Percentiles rank a stretch among this genome's conserved stretches.
Conservation (phyloP, 2,797 vertebrate genomes). For the Perodicticus potto region DNA sequence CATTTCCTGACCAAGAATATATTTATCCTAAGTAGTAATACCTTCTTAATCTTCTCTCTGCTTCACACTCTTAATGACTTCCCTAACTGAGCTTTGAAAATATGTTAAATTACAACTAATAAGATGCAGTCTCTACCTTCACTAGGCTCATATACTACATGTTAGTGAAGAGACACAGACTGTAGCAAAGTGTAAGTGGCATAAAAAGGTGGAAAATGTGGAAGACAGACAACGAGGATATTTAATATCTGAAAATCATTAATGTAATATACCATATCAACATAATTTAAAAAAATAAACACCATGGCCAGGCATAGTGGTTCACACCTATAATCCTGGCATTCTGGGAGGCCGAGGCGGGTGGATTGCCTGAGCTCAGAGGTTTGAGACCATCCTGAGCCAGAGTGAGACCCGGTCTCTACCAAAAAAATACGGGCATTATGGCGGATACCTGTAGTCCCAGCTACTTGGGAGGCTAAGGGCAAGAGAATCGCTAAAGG, state of each 20-base stretch:
- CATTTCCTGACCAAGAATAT: neutral
- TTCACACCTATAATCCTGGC: too few relatives aligned
- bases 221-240: neutral
- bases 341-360: too few relatives aligned
- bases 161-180: neutral
- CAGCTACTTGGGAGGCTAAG: too few relatives aligned
- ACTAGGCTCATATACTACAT: neutral
- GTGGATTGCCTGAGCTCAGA: too few relatives aligned
- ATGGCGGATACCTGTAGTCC: too few relatives aligned
- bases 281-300: neutral
- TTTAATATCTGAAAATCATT: constrained; percentile 46
- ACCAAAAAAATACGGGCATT: too few relatives aligned
- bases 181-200: constrained; percentile 32
- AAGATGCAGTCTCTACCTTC: neutral
- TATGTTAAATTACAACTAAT: neutral
- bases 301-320: neutral
- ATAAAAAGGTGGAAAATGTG: constrained; percentile 6
- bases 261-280: neutral
- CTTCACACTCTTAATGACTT: constrained; percentile 50
- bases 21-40: constrained; percentile 24
- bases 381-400: too few relatives aligned
- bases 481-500: too few relatives aligned
- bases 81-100: constrained; percentile 54
- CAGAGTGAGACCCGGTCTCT: too few relatives aligned
- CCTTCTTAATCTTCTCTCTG: constrained; percentile 38